phyloP scores from a whole-genome alignment of 2,888 invertebrate species.

The Pristionchus maxplancki region DNA sequence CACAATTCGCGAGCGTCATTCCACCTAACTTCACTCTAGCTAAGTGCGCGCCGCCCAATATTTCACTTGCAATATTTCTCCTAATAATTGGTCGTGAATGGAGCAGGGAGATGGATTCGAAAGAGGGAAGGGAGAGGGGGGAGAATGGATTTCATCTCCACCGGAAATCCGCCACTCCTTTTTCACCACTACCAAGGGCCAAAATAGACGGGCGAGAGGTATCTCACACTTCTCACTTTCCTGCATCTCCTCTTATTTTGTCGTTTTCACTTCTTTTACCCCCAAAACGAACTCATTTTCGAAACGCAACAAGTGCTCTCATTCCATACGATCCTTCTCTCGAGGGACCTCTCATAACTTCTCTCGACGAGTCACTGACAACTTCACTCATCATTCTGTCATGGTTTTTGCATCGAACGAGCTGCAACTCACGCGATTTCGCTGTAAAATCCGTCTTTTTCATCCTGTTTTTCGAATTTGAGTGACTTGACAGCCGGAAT shows the following conservation, averaged over 20 bases:
- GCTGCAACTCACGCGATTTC: constrained; percentile 26
- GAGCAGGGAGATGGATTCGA: neutral
- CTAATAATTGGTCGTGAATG: constrained; percentile 34
- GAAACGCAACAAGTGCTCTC: neutral
- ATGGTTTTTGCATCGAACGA: neutral
- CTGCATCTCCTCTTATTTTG: neutral
- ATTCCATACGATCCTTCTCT: neutral
- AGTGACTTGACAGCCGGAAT: neutral
- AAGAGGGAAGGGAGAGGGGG: neutral
- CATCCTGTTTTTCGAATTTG: neutral
- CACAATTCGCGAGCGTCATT: neutral
- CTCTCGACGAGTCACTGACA: constrained; percentile 5
- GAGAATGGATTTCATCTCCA: constrained; percentile 3
- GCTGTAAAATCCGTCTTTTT: constrained; percentile 22
- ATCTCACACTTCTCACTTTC: constrained; percentile 28
- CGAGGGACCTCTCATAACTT: neutral
- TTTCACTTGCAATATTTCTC: constrained; percentile 28
- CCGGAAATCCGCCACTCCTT: constrained; percentile 37
- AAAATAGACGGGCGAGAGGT: constrained; percentile 2
- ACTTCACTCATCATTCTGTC: constrained; percentile 38
- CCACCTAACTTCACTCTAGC: neutral
- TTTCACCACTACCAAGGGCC: neutral
- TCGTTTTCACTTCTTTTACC: neutral
- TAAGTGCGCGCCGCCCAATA: neutral
- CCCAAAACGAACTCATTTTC: neutral